Evolutionary conservation across 2,113 vertebrate genomes (phyloP), one percentile per base, ranked within the genome.

Genomic region (Lagopus muta): DNA sequence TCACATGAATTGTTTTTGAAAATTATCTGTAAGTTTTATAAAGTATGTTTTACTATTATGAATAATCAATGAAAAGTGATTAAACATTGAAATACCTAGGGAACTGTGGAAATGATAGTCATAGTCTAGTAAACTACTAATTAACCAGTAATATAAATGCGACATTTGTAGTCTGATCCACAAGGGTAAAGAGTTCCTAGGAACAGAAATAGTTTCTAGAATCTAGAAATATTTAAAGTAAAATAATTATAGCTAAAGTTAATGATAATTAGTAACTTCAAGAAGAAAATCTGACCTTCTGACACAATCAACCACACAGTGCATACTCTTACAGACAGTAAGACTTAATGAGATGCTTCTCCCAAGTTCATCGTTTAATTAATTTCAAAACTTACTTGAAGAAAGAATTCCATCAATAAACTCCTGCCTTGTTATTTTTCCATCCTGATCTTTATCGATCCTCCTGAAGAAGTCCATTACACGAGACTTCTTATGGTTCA

Each of bases 381-480:
- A 27, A 76, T 72, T 71, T 78, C 43, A 66, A 60, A 69, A 97
- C 99, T 98, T 97, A 99, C 99, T 99, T 95, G 99, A 99, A 91
- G 99, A 99, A 82, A 99, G 98, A 87, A 99, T 99, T 73, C 99
- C 99, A 84, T 99, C 99, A 0, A 99, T 99, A 92, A 99, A 99
- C 97, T 99, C 99, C 96, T 99, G 99, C 19, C 99, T 97, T 16
- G 99, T 99, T 97, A 99, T 99, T 91, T 99, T 99, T 78, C 99
- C 99, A 77, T 99, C 99, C 93, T 99, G 99, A 97, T 99, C 99
- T 96, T 99, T 99, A 95, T 99, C 99, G 57, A 99, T 99, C 85
- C 99, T 99, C 22, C 99, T 98, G 96, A 99, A 99, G 96, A 99
- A 99, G 96, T 99, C 99, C 99, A 99, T 99, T 89, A 99, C 99